These are phyloP conservation scores for Mylabris sibirica DNA, from an alignment of 2,888 invertebrate species.

Conservation along the genomic window DNA sequence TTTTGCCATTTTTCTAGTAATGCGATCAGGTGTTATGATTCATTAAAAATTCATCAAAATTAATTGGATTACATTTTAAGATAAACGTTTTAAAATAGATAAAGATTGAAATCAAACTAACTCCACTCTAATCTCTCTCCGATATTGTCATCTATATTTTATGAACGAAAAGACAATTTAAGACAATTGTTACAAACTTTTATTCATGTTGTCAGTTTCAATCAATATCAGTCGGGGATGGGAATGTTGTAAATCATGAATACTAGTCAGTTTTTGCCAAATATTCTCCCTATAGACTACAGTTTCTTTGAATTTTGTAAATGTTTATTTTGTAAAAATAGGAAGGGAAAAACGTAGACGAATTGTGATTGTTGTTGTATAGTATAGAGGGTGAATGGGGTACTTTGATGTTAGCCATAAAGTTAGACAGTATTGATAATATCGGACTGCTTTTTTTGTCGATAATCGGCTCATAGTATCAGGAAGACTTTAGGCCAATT, in stretches of 20 bases:
- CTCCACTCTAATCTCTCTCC: background rate
- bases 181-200: background rate
- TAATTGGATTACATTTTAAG: slow-evolving; percentile 11
- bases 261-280: background rate
- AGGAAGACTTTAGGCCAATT: no score
- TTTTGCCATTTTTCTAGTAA: no score
- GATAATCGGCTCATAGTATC: no score
- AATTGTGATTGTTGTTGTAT: no score
- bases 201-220: background rate
- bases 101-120: background rate
- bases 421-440: no score
- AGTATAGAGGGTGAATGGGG: no score
- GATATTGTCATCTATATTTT: background rate
- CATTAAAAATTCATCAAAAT: slow-evolving; percentile 21
- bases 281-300: background rate
- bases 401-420: no score
- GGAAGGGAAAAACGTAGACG: no score
- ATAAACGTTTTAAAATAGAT: no score
- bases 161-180: background rate
- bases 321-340: no score
- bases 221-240: background rate
- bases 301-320: background rate
- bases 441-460: no score
- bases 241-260: background rate
- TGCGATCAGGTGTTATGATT: background rate